A percentile compares a stretch with the other conserved stretches of the same genome.
phyloP scores from a whole-genome alignment of 1,140 invertebrate genomes.

The Phocides pigmalion region DNA sequence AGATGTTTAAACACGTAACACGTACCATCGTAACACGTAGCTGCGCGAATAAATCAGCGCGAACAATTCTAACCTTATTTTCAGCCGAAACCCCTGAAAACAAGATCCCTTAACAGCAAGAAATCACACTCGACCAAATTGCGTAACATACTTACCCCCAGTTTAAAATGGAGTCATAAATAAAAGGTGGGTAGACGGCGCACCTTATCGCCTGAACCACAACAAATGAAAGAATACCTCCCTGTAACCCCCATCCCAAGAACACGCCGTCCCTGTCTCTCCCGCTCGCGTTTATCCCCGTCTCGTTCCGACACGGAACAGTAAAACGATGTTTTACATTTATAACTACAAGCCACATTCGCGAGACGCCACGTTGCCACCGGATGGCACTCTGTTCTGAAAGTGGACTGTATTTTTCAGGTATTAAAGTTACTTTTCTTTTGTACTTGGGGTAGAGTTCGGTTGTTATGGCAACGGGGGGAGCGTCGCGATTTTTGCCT shows the following conservation, averaged over 20 bases:
- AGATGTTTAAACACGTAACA: constrained; percentile 25
- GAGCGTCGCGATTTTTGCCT: constrained; percentile 74
- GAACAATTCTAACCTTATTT: constrained; percentile 46
- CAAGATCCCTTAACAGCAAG: constrained; percentile 47
- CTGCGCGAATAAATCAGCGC: constrained; percentile 40
- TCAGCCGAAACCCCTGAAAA: constrained; percentile 39
- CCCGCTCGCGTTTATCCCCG: constrained; percentile 31
- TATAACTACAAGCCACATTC: constrained; percentile 74
- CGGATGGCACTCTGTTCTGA: constrained; percentile 11
- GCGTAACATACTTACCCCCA: constrained; percentile 70
- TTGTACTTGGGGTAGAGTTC: constrained; percentile 20
- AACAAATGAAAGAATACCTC: constrained; percentile 78
- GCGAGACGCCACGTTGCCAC: constrained; percentile 35
- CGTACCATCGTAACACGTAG: constrained; percentile 27
- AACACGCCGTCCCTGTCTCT: constrained; percentile 36
- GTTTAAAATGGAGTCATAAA: constrained; percentile 81
- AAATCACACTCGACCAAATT: constrained; percentile 65
- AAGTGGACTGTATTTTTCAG: constrained; percentile 41
- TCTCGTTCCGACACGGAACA: constrained; percentile 53
- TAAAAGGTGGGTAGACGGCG: constrained; percentile 69
- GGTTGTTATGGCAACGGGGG: constrained; percentile 65
- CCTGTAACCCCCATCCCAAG: constrained; percentile 35
- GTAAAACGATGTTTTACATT: constrained; percentile 78
- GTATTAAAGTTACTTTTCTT: constrained; percentile 47
- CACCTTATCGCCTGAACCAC: constrained; percentile 75